Conservation (phyloP, 2,113 vertebrate species). For the Poeciliopsis occidentalis region DNA sequence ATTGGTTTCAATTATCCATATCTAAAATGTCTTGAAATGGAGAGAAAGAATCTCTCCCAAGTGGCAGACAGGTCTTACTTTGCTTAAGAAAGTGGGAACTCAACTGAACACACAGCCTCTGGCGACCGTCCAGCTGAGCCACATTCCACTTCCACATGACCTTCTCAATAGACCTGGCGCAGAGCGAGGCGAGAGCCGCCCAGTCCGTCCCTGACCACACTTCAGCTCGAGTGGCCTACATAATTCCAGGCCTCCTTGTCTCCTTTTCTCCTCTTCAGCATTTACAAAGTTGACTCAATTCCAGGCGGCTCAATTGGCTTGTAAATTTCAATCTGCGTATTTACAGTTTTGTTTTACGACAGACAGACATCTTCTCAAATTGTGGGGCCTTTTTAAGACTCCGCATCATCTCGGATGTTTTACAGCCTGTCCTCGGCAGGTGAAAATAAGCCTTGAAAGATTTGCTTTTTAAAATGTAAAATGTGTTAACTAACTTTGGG, state of each 20-base stretch:
- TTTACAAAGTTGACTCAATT: conserved; percentile 60
- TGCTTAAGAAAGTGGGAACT: conserved; percentile 51
- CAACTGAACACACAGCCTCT: conserved; percentile 48
- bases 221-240: conserved; percentile 52
- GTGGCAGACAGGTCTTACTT: conserved; percentile 43
- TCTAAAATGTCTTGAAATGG: conserved; percentile 22
- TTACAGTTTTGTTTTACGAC: conserved; percentile 57
- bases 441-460: neutral
- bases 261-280: conserved; percentile 18
- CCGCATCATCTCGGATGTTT: neutral
- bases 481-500: neutral
- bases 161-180: conserved; percentile 57
- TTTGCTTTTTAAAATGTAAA: neutral
- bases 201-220: conserved; percentile 45
- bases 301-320: conserved; percentile 45
- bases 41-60: conserved; percentile 40
- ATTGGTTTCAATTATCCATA: conserved; percentile 46
- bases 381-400: conserved; percentile 22
- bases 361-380: conserved; percentile 21
- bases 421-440: neutral
- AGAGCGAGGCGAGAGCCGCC: conserved; percentile 42
- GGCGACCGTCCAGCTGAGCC: conserved; percentile 47
- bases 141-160: conserved; percentile 75
- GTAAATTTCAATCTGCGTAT: conserved; percentile 51
- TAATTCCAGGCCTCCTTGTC: conserved; percentile 52